phyloP scores from a whole-genome alignment of 2,888 invertebrate species.

The Drosophila villosipedis region DNA sequence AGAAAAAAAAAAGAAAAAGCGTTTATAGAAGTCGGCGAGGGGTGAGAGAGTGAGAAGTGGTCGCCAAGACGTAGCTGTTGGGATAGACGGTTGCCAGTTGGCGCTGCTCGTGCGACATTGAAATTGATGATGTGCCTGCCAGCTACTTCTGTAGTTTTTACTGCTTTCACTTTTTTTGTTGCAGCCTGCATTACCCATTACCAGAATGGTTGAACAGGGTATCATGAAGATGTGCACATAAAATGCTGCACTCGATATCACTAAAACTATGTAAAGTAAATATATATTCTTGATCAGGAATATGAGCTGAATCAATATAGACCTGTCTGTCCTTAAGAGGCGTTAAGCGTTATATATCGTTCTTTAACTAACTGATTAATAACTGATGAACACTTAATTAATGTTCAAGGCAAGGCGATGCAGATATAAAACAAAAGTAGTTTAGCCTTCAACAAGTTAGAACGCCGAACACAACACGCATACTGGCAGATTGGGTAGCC shows the following conservation, averaged over 20 bases:
- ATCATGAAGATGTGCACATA: not conserved
- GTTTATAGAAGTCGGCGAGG: conserved; percentile 3
- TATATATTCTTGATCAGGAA: not conserved
- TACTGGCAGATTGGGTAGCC: too few species aligned
- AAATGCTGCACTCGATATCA: not conserved
- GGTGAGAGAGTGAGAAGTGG: not conserved
- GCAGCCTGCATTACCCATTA: conserved; percentile 3
- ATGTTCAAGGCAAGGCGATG: too few species aligned
- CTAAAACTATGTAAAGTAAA: not conserved
- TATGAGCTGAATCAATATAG: not conserved
- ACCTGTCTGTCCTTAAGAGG: not conserved
- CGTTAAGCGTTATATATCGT: not conserved
- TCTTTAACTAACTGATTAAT: not conserved
- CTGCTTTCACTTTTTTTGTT: conserved; percentile 73
- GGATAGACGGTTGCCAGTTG: conserved; percentile 44
- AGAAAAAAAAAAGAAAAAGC: conserved; percentile 36
- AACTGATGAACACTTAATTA: too few species aligned
- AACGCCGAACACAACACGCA: not conserved
- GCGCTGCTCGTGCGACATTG: conserved; percentile 73
- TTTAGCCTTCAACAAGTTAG: too few species aligned
- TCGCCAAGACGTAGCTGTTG: conserved; percentile 23
- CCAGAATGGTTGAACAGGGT: not conserved
- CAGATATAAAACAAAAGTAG: too few species aligned
- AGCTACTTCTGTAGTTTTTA: conserved; percentile 69
- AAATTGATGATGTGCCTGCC: conserved; percentile 76